A percentile compares a stretch with the other conserved stretches of the same genome.
These are phyloP conservation scores for Oryzias dopingdopingensis DNA, from an alignment of 2,797 vertebrate genomes.

Conservation along the genomic window DNA sequence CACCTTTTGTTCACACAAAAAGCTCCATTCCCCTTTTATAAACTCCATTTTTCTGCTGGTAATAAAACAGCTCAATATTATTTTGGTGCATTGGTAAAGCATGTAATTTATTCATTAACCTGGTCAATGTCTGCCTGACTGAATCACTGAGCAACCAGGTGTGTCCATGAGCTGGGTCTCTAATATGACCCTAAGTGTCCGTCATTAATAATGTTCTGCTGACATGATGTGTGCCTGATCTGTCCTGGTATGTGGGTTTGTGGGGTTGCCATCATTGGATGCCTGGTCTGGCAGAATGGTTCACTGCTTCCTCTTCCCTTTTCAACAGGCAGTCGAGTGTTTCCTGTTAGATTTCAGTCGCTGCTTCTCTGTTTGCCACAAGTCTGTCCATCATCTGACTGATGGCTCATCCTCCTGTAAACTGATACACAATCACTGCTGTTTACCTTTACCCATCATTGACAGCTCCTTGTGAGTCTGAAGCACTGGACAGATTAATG, in stretches of 20 bases:
- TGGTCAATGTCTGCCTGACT: conserved; percentile 39
- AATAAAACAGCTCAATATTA: conserved; percentile 55
- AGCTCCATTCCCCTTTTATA: conserved; percentile 39
- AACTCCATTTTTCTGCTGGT: conserved; percentile 26
- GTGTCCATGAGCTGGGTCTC: conserved; percentile 25
- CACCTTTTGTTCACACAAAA: conserved; percentile 28
- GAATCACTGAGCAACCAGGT: conserved; percentile 36
- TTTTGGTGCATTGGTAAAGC: conserved; percentile 55
- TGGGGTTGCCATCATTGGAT: conserved; percentile 54
- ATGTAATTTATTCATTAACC: conserved; percentile 71
- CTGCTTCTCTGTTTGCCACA: conserved; percentile 11
- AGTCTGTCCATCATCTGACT: conserved; percentile 55
- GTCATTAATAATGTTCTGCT: conserved; percentile 64
- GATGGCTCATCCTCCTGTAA: conserved; percentile 44
- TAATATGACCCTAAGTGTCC: conserved; percentile 70
- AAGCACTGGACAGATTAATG: conserved; percentile 48
- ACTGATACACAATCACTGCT: conserved; percentile 33
- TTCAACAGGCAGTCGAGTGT: conserved; percentile 24
- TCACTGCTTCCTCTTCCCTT: conserved; percentile 22
- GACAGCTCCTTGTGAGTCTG: conserved; percentile 40
- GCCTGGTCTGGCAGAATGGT: conserved; percentile 13
- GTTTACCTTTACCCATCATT: conserved; percentile 20
- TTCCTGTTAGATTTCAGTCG: conserved; percentile 35
- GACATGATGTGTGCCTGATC: conserved; percentile 44
- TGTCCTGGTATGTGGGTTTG: conserved; percentile 55